Evolutionary conservation across 1,140 invertebrate species (phyloP).

Genomic region (Manduca sexta): DNA sequence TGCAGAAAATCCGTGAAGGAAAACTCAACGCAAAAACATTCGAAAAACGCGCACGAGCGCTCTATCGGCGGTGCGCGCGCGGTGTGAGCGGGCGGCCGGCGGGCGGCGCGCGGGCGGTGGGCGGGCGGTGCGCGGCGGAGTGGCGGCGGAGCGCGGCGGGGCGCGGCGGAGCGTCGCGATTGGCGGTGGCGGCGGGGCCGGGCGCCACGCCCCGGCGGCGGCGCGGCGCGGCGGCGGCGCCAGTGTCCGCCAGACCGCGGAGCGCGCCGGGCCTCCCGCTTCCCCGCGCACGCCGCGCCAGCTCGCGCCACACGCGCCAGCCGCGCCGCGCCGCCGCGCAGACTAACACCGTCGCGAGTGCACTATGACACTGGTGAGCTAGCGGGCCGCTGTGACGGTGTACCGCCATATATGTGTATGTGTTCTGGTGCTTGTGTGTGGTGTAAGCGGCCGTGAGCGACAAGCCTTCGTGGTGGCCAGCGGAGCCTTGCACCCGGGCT

Average conservation of each 20-base stretch:
- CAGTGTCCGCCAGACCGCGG: constrained; percentile 72
- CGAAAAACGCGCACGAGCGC: constrained; percentile 29
- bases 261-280: constrained; percentile 68
- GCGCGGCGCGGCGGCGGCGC: constrained; percentile 42
- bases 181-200: constrained; percentile 30
- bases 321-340: constrained; percentile 22
- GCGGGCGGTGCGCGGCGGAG: constrained; percentile 7
- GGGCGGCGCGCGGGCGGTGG: constrained; percentile 21
- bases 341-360: constrained; percentile 61
- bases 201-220: constrained; percentile 45
- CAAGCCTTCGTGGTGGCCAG: constrained; percentile 71
- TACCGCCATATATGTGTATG: constrained; percentile 59
- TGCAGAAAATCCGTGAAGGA: constrained; percentile 32
- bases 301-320: constrained; percentile 42
- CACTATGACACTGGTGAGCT: constrained; percentile 71
- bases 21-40: constrained; percentile 27
- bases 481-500: constrained; percentile 71
- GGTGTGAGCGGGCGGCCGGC: constrained; percentile 18
- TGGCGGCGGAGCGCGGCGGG: constrained; percentile 9
- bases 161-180: constrained; percentile 19
- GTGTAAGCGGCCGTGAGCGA: constrained; percentile 61
- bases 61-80: constrained; percentile 16
- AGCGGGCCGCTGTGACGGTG: constrained; percentile 69
- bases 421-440: constrained; percentile 65
- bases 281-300: constrained; percentile 64